phyloP scores from a whole-genome alignment of 2,888 invertebrate genomes.

The Cerceris rybyensis region DNA sequence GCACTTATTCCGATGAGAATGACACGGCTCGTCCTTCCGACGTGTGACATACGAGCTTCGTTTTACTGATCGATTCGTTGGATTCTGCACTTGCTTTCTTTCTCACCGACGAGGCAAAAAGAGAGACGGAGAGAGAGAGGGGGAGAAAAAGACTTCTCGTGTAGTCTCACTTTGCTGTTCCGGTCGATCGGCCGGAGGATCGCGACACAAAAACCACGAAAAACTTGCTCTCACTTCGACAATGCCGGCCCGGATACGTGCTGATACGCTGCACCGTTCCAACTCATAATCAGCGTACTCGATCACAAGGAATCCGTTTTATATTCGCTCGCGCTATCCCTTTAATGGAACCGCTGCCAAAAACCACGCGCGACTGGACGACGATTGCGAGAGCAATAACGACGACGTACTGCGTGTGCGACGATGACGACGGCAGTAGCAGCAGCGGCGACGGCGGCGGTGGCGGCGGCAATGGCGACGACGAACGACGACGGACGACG shows the following conservation, averaged over 20 bases:
- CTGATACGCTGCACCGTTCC: slow-evolving; percentile 65
- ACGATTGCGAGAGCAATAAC: slow-evolving; percentile 57
- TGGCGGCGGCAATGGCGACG: slow-evolving; percentile 57
- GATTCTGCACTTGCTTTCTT: slow-evolving; percentile 44
- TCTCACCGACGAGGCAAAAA: slow-evolving; percentile 25
- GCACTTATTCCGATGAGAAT: slow-evolving; percentile 48
- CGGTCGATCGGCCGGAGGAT: slow-evolving; percentile 46
- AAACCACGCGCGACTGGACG: slow-evolving; percentile 70
- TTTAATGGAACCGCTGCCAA: slow-evolving; percentile 50
- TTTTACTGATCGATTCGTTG: slow-evolving; percentile 5
- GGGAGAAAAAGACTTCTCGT: slow-evolving; percentile 23
- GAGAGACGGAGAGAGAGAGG: slow-evolving; percentile 22
- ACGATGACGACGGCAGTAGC: slow-evolving; percentile 57
- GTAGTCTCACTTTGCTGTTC: slow-evolving; percentile 52
- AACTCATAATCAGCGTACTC: slow-evolving; percentile 67
- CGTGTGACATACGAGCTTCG: slow-evolving; percentile 37
- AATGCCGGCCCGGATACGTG: slow-evolving; percentile 64
- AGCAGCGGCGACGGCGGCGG: slow-evolving; percentile 41
- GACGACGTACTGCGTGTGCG: slow-evolving; percentile 71
- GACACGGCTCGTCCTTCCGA: slow-evolving; percentile 38
- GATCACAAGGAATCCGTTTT: slow-evolving; percentile 47
- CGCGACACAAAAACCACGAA: slow-evolving; percentile 61
- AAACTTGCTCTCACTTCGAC: slow-evolving; percentile 65
- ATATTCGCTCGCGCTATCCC: slow-evolving; percentile 45
- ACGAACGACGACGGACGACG: slow-evolving; percentile 56